These are phyloP conservation scores for Galeopsomyia nigrocyanea DNA, from an alignment of 2,888 invertebrate genomes.

Conservation along the genomic window DNA sequence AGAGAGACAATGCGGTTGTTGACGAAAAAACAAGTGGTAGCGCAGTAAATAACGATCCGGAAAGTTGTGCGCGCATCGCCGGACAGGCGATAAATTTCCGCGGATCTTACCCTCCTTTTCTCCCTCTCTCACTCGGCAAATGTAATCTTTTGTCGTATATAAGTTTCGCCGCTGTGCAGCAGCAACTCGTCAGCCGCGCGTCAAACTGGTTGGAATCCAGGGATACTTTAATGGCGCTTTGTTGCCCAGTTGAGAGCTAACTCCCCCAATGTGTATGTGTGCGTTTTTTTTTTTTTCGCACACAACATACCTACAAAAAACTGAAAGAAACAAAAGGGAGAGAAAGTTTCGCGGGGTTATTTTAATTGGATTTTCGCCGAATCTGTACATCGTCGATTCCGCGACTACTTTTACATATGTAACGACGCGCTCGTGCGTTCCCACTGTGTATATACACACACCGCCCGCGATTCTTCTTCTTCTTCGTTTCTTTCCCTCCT, in stretches of 20 bases:
- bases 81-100: too few species aligned
- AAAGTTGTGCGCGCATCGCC: too few species aligned
- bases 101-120: too few species aligned
- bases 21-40: too few species aligned
- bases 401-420: constrained; percentile 43
- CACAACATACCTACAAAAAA: background rate
- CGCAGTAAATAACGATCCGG: too few species aligned
- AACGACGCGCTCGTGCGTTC: constrained; percentile 35
- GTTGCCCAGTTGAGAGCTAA: constrained; percentile 53
- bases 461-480: constrained; percentile 12
- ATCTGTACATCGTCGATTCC: constrained; percentile 57
- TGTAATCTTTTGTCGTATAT: too few species aligned
- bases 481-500: background rate
- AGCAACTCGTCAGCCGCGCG: constrained; percentile 41
- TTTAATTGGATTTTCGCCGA: constrained; percentile 69
- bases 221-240: constrained; percentile 67
- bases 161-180: constrained; percentile 2
- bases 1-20: background rate
- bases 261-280: constrained; percentile 51
- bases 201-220: constrained; percentile 45
- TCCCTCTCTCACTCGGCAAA: background rate
- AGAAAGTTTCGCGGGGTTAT: constrained; percentile 60
- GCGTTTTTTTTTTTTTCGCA: too few species aligned
- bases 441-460: constrained; percentile 4
- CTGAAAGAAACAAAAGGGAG: constrained; percentile 2